Evolutionary conservation across 2,797 vertebrate genomes (phyloP).

Genomic region (Lerista edwardsae): DNA sequence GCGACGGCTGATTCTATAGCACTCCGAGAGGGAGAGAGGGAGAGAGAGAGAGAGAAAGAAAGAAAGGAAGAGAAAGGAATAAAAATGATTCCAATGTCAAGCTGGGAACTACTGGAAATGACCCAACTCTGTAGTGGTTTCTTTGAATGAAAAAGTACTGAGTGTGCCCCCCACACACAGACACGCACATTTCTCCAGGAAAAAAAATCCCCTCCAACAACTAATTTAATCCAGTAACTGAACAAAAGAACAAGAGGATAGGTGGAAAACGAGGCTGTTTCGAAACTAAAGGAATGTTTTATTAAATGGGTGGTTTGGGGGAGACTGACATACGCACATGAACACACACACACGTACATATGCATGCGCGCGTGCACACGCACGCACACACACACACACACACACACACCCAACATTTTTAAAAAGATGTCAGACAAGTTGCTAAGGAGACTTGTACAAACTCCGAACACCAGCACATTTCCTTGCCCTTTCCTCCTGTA

Average conservation of each 20-base stretch:
- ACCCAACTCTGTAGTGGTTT: conserved; percentile 63
- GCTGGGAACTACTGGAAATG: conserved; percentile 70
- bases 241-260: conserved; percentile 47
- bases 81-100: conserved; percentile 53
- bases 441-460: conserved; percentile 82
- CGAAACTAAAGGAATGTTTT: conserved; percentile 58
- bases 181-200: background rate
- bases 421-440: conserved; percentile 78
- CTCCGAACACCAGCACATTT: conserved; percentile 72
- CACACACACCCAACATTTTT: background rate
- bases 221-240: conserved; percentile 44
- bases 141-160: conserved; percentile 57
- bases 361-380: background rate
- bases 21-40: conserved; percentile 44
- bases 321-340: background rate
- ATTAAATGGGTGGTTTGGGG: conserved; percentile 61
- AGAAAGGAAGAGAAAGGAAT: background rate
- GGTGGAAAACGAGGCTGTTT: background rate
- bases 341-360: background rate
- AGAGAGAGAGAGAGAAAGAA: conserved; percentile 27
- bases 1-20: conserved; percentile 63
- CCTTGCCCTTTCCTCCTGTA: conserved; percentile 80
- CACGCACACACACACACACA: background rate
- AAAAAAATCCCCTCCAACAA: background rate
- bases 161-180: conserved; percentile 49